These are phyloP conservation scores for Morpho achilles DNA, from an alignment of 2,888 invertebrate species.

Conservation along the genomic window DNA sequence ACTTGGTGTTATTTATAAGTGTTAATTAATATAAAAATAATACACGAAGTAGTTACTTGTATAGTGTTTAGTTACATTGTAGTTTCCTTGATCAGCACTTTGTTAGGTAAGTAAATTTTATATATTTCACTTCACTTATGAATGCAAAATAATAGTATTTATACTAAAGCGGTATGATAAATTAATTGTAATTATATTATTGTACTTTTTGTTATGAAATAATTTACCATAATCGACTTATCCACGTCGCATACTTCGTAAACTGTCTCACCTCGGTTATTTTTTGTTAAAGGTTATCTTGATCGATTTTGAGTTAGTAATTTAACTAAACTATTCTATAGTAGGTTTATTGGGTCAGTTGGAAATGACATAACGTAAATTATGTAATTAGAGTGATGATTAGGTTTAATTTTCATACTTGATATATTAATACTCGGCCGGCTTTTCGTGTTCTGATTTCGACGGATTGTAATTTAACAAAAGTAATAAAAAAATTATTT, in stretches of 20 bases:
- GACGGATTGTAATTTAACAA: no score
- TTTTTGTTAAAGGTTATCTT: neutral
- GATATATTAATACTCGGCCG: no score
- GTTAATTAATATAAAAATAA: neutral
- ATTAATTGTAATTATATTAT: neutral
- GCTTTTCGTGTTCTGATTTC: no score
- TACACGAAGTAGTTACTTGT: conserved; percentile 3
- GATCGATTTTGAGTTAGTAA: no score
- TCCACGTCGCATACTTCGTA: conserved; percentile 4
- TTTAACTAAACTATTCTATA: no score
- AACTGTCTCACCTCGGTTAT: neutral
- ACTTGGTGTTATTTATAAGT: conserved; percentile 3
- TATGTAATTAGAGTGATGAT: no score
- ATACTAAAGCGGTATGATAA: neutral
- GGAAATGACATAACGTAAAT: no score
- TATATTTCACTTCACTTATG: no score
- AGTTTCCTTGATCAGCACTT: neutral
- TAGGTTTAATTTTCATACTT: no score
- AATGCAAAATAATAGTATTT: no score
- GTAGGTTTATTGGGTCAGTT: no score
- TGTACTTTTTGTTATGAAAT: neutral
- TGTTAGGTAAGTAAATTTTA: conserved; percentile 3
- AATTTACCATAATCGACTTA: neutral
- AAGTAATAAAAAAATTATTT: no score
- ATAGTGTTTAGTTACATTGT: neutral